phyloP scores from a whole-genome alignment of 2,797 vertebrate genomes.

The Tachyglossus aculeatus region DNA sequence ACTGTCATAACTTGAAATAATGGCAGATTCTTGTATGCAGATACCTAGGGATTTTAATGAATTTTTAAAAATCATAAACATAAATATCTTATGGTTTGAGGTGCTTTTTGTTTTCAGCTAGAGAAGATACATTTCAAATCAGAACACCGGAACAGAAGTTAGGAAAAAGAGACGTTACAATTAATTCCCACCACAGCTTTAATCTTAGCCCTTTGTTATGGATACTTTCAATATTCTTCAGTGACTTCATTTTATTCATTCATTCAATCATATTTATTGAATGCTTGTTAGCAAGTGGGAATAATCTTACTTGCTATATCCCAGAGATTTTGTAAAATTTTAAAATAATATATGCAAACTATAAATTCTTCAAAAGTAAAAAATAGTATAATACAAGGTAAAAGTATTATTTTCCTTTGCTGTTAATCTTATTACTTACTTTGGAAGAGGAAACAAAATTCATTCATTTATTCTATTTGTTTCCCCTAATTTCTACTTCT shows the following conservation, averaged over 20 bases:
- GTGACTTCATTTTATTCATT: too few relatives aligned
- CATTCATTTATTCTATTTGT: background rate
- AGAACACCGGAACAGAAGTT: too few relatives aligned
- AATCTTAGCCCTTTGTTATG: too few relatives aligned
- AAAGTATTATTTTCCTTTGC: background rate
- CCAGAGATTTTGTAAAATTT: constrained; percentile 11
- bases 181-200: too few relatives aligned
- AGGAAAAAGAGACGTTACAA: too few relatives aligned
- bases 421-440: background rate
- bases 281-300: too few relatives aligned
- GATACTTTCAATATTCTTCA: too few relatives aligned
- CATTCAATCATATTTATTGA: too few relatives aligned
- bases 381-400: background rate
- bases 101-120: too few relatives aligned
- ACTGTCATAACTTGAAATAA: constrained; percentile 43
- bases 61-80: constrained; percentile 22
- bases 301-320: background rate
- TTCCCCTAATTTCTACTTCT: constrained; percentile 19
- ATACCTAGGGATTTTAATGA: constrained; percentile 48
- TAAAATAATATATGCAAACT: background rate
- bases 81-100: constrained; percentile 22
- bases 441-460: constrained; percentile 2
- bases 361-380: constrained; percentile 21
- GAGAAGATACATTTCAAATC: too few relatives aligned
- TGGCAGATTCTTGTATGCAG: constrained; percentile 23